phyloP scores from a whole-genome alignment of 2,888 invertebrate species.

The Microctonus aethiopoides region DNA sequence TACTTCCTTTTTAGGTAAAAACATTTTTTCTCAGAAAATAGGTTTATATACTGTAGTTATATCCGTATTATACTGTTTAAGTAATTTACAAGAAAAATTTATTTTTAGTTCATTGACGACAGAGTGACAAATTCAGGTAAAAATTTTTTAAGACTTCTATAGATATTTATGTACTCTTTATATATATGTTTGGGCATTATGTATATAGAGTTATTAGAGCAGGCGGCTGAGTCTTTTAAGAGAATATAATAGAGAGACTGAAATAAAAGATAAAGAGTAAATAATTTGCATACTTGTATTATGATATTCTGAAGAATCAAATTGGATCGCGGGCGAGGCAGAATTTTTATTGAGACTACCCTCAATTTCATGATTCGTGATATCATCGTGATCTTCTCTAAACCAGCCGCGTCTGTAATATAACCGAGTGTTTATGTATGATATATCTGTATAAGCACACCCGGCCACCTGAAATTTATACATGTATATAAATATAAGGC shows the following conservation, averaged over 20 bases:
- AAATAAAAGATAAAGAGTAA: neutral
- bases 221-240: neutral
- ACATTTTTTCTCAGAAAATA: neutral
- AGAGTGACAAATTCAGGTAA: neutral
- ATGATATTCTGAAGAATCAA: constrained; percentile 42
- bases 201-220: neutral
- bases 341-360: constrained; percentile 38
- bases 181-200: constrained; percentile 1
- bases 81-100: too few relatives aligned
- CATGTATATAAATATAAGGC: constrained; percentile 17
- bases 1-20: neutral
- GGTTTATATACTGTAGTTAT: neutral
- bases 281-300: constrained; percentile 31
- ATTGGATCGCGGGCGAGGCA: constrained; percentile 45
- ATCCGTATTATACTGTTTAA: too few relatives aligned
- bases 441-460: neutral
- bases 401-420: constrained; percentile 9
- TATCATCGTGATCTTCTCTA: constrained; percentile 27
- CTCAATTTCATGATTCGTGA: constrained; percentile 48
- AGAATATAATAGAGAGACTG: neutral
- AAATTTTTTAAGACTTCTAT: too few relatives aligned
- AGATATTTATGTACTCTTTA: too few relatives aligned
- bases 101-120: neutral
- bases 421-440: constrained; percentile 4
- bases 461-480: constrained; percentile 2